Conservation (phyloP, 2,797 vertebrate species). For the Rousettus madagascariensis region DNA sequence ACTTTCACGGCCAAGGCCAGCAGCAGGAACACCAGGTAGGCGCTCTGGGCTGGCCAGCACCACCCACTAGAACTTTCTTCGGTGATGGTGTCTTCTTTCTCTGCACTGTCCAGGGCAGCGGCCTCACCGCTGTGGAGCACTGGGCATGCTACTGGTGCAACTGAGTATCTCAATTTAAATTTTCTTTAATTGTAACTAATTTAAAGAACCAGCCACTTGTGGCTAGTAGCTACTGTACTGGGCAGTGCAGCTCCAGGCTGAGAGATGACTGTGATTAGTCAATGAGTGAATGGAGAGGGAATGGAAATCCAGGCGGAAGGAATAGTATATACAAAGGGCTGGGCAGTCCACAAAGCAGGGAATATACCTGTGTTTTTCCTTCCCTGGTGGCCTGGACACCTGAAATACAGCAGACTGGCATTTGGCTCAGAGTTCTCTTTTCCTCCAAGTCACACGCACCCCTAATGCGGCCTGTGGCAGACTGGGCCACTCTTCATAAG, state of each 20-base stretch:
- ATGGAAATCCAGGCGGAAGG: not conserved
- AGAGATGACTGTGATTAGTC: not conserved
- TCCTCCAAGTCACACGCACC: not conserved
- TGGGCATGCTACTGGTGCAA: fast-evolving
- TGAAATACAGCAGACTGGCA: not conserved
- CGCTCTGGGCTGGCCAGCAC: fast-evolving
- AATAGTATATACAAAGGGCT: fast-evolving
- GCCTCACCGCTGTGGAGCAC: fast-evolving
- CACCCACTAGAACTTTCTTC: not conserved
- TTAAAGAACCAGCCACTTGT: not conserved
- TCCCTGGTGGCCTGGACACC: no score
- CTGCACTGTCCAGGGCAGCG: fast-evolving
- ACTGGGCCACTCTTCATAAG: not conserved
- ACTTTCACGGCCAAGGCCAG: no score
- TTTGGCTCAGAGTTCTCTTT: not conserved
- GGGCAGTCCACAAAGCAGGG: not conserved
- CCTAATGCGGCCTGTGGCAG: fast-evolving
- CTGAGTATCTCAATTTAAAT: not conserved
- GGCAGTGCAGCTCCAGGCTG: not conserved
- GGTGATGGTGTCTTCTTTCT: not conserved
- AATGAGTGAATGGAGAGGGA: not conserved
- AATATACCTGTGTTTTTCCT: fast-evolving
- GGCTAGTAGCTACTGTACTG: not conserved
- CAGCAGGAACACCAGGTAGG: not conserved
- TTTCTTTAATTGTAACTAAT: not conserved